Evolutionary conservation across 2,797 vertebrate genomes (phyloP).

Genomic region (Tamandua tetradactyla): DNA sequence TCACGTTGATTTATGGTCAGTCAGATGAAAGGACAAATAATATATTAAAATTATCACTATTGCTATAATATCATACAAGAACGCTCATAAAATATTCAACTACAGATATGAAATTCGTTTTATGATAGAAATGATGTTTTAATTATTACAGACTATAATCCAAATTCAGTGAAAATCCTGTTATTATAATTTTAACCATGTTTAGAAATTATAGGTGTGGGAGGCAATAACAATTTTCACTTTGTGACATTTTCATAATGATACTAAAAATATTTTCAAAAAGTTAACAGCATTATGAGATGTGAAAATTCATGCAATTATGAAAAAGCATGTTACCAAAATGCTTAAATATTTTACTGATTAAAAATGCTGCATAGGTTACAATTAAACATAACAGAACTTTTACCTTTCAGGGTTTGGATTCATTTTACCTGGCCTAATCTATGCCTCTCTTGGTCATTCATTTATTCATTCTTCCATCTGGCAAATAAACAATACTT

Average conservation of each 20-base stretch:
- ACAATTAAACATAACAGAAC: constrained; percentile 58
- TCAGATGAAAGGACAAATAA: constrained; percentile 29
- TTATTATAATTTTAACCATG: constrained; percentile 73
- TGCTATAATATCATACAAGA: constrained; percentile 8
- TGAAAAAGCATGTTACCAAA: constrained; percentile 63
- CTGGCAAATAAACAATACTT: constrained; percentile 36
- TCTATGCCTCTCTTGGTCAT: background rate
- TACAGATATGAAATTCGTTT: constrained; percentile 51
- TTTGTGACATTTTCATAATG: constrained; percentile 79
- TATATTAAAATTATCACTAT: background rate
- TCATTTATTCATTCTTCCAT: constrained; percentile 46
- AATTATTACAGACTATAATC: constrained; percentile 67
- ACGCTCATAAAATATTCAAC: constrained; percentile 55
- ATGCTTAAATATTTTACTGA: constrained; percentile 69
- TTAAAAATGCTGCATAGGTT: constrained; percentile 46
- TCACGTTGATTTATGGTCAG: constrained; percentile 18
- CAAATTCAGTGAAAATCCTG: constrained; percentile 61
- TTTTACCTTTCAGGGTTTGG: constrained; percentile 40
- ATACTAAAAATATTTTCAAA: constrained; percentile 79
- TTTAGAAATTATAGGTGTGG: constrained; percentile 77
- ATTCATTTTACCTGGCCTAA: constrained; percentile 23
- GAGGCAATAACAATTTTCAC: constrained; percentile 76
- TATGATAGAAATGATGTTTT: constrained; percentile 63
- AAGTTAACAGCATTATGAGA: constrained; percentile 70
- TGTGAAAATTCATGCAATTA: constrained; percentile 72